phyloP scores from a whole-genome alignment of 2,113 vertebrate genomes.

The Meleagris gallopavo region DNA sequence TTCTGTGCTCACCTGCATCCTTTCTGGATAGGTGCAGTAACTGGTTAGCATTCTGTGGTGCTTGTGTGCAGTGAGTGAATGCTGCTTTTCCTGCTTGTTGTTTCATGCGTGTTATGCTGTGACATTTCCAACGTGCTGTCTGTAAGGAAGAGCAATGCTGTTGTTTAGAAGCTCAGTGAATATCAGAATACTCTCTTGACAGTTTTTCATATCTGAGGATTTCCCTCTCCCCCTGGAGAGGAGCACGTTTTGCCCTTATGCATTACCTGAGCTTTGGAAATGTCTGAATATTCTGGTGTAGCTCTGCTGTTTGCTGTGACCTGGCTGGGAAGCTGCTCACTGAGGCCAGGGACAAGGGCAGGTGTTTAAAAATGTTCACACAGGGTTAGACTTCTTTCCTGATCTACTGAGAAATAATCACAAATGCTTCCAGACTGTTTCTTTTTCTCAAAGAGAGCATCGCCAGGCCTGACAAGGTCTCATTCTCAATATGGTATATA shows the following conservation, averaged over 20 bases:
- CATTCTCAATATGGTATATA: background rate
- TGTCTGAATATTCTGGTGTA: background rate
- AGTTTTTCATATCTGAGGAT: background rate
- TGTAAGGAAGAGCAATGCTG: background rate
- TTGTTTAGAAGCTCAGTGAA: background rate
- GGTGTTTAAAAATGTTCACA: background rate
- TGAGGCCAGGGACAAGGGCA: background rate
- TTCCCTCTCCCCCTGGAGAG: background rate
- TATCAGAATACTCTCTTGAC: background rate
- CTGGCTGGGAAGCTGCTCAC: background rate
- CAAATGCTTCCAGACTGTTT: slow-evolving; percentile 26
- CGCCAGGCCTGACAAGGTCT: slow-evolving; percentile 10
- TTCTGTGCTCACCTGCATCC: background rate
- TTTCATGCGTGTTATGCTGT: background rate
- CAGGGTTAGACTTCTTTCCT: background rate
- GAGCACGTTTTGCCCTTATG: background rate
- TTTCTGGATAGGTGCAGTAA: slow-evolving; percentile 6
- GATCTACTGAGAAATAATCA: slow-evolving; percentile 19
- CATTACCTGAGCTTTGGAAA: background rate
- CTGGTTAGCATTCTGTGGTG: background rate
- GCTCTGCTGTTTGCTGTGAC: background rate
- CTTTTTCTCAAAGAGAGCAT: background rate
- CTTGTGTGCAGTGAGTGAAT: background rate
- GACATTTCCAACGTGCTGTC: background rate
- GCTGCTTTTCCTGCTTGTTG: background rate